Base-by-base conservation (phyloP, 1,140 invertebrate genomes). In the Drosophila lini region DNA sequence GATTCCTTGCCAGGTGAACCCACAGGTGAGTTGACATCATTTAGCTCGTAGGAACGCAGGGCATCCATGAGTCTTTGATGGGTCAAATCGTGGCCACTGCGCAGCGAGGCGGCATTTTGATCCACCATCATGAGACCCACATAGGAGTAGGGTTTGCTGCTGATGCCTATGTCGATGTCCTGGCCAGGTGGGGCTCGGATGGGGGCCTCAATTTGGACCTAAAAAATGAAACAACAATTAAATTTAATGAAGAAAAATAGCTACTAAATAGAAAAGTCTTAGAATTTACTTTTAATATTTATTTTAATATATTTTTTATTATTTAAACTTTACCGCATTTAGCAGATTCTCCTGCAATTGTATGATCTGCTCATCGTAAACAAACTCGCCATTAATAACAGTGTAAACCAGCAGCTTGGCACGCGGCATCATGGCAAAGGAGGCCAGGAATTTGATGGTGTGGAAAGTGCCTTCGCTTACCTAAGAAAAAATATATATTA, bases 61-160 rank as follows among this genome's bases (percentile, higher is more conserved):
- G 93, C 93, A 38, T 92, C 81, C 61, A 92, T 84, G 1, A 94
- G 70, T 6, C 88, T 57, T 34, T 80, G 60, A 22, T 91, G 82
- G 7, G 88, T 92, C 1, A 92, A 44, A 44, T 92, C 91, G 31
- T 92, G 80, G 3, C 78, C 94, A 89, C 93, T 94, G 80, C 95
- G 95, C 6, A 98, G 92, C 1, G 96, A 85, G 1, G 96, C 88
- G 1, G 97, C 96, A 93, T 97, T 97, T 91, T 98, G 97, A 93
- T 99, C 98, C 13, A 98, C 95, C 3, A 96, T 96, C 81, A 98
- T 93, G 15, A 99, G 91, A 57, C 97, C 97, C 67, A 99, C 95
- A 80, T 96, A 96, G 3, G 97, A 98, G 91, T 97, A 96, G 2
- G 97, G 96, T 84, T 96, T 96, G 1, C 97, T 95, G 40, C 94